These are phyloP conservation scores for Rhopalosiphum padi DNA, from an alignment of 1,140 invertebrate species.

Conservation along the genomic window DNA sequence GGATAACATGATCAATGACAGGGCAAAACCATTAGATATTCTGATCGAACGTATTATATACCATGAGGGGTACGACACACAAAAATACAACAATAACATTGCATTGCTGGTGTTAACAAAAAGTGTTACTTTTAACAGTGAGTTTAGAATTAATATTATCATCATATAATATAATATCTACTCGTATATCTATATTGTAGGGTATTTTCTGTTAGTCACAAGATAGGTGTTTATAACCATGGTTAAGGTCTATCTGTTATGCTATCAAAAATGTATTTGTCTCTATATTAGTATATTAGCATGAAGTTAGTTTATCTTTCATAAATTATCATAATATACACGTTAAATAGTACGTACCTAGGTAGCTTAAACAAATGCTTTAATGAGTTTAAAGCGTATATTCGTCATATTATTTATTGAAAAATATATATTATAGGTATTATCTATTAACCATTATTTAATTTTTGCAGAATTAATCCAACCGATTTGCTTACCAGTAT, in stretches of 20 bases:
- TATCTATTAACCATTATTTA: background rate
- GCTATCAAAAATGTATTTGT: background rate
- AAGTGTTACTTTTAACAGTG: conserved; percentile 16
- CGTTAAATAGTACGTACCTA: background rate
- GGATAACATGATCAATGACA: conserved; percentile 62
- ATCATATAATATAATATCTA: background rate
- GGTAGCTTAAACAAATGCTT: background rate
- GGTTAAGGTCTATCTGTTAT: background rate
- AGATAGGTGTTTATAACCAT: background rate
- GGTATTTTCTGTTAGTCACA: background rate
- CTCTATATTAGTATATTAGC: background rate
- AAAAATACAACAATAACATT: conserved; percentile 65
- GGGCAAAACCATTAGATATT: conserved; percentile 63
- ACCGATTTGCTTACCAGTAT: background rate
- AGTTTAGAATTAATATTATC: background rate
- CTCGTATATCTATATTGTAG: background rate
- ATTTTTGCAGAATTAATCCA: background rate
- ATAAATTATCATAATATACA: background rate
- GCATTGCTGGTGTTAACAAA: conserved; percentile 62
- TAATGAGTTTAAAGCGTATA: background rate
- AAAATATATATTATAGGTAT: background rate
- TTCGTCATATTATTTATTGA: background rate
- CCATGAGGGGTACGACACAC: conserved; percentile 63
- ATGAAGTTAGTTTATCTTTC: background rate
- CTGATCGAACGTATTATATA: conserved; percentile 61